Evolutionary conservation across 64 coral and sea anemone genomes (phyloP), one percentile per base, ranked within the genome.

Genomic region (Dendronephthya gigantea): DNA sequence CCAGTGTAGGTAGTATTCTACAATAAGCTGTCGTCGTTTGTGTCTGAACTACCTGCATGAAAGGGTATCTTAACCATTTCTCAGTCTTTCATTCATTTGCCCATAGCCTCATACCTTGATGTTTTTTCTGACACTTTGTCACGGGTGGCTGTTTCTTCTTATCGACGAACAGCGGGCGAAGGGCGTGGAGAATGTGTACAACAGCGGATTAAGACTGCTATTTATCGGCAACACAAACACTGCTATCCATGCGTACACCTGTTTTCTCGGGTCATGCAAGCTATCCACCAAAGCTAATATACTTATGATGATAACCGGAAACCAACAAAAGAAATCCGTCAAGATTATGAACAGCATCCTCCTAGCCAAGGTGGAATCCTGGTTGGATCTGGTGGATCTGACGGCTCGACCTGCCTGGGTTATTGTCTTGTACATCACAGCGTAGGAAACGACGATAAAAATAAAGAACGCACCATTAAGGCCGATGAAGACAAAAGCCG

Each of bases 321-420:
- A 31, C 69, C 69, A 76, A 27, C 69, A 76, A 27, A 28, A 76
- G 35, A 76, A 76, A 29, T 76, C 69, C 1, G 69, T 76, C 17
- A 34, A 31, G 35, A 76, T 76, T 76, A 76, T 76, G 16, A 76
- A 76, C 69, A 76, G 11, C 69, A 76, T 76, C 34, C 69, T 76
- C n/a, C 16, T 28, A 1, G 69, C 69, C 16, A 76, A 7, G 12
- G 69, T 34, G 12, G 69, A 76, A 13, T 76, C 69, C 9, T 34
- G 23, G 4, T 76, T 76, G 7, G 25, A 2, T 13, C 31, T 31
- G 3, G 69, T 76, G 9, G 69, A 76, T 15, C 69, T 27, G 3
- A 76, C 69, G 35, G n/a, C n/a, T 4, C 4, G 3, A 8, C 13
- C 11, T 13, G 31, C 35, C 16, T 37, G 3, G 13, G 13, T 37